These are phyloP conservation scores for Hemibates koningsi DNA, from an alignment of 2,113 vertebrate species.

Conservation along the genomic window DNA sequence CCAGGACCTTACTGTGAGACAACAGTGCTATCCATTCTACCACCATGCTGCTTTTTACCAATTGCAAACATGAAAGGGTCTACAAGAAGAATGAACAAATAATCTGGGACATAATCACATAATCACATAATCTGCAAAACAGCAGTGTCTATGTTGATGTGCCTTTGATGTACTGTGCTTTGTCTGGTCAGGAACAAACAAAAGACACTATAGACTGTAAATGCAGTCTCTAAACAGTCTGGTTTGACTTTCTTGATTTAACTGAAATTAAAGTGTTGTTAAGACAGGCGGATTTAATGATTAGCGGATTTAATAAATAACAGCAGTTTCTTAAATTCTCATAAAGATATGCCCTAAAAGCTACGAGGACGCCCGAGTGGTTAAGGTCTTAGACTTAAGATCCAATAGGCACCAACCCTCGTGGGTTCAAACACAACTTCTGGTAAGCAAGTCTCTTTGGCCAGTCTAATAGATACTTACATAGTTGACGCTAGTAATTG, in stretches of 20 bases:
- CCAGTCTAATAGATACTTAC: not conserved
- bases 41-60: not conserved
- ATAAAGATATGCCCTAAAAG: not conserved
- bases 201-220: not conserved
- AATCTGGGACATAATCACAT: not conserved
- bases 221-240: not conserved
- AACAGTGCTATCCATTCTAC: not conserved
- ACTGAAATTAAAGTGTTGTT: not conserved
- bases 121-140: not conserved
- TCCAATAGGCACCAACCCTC: not conserved
- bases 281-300: not conserved
- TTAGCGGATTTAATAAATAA: not conserved
- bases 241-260: not conserved
- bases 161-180: not conserved
- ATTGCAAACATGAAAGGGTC: not conserved
- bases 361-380: fast-evolving
- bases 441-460: not conserved
- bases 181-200: not conserved
- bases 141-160: not conserved
- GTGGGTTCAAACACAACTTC: not conserved
- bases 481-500: not conserved
- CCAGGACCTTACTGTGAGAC: not conserved
- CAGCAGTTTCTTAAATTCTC: not conserved
- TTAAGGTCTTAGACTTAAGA: not conserved
- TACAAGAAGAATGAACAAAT: not conserved